Base-by-base conservation (phyloP, 23 tunicate genomes). In the Trididemnum clinides region DNA sequence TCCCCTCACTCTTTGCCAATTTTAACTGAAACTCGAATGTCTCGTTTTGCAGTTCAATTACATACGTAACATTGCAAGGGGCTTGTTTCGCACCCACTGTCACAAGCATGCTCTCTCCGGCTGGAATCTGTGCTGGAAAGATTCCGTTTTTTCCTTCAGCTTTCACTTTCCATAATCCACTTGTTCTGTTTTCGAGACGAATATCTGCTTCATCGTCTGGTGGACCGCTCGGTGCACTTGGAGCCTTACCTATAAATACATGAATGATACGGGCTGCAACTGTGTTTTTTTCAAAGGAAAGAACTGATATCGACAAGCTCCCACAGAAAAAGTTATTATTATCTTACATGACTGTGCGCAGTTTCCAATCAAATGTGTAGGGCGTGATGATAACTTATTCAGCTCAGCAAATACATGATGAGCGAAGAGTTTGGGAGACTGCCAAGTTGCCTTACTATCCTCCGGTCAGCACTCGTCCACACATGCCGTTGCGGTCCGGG, bases 231-330 rank as follows among this genome's bases (percentile, higher is more conserved):
- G 63, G 87, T 66, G n/a, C 33, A 38, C 29, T 76, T 64, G 33
- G 84, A 51, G 39, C 85, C 64, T 77, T 86, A 36, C 90, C 80
- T 73, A 28, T 15, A 15, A n/a, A n/a, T n/a, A n/a, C n/a, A n/a
- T n/a, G n/a, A n/a, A n/a, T n/a, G n/a, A n/a, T n/a, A n/a, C n/a
- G n/a, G n/a, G n/a, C n/a, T n/a, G n/a, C n/a, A n/a, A n/a, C n/a
- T n/a, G n/a, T n/a, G n/a, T n/a, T 80, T 80, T 80, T 54, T 80
- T 29, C 58, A 57, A 30, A n/a, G n/a, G n/a, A n/a, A n/a, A n/a
- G n/a, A n/a, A n/a, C n/a, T n/a, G n/a, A n/a, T n/a, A n/a, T n/a
- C n/a, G n/a, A n/a, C n/a, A n/a, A n/a, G n/a, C n/a, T n/a, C n/a
- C n/a, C n/a, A n/a, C n/a, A n/a, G n/a, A n/a, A n/a, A n/a, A n/a